Conservation (phyloP, 2,888 invertebrate genomes). For the Pandemis corylana region DNA sequence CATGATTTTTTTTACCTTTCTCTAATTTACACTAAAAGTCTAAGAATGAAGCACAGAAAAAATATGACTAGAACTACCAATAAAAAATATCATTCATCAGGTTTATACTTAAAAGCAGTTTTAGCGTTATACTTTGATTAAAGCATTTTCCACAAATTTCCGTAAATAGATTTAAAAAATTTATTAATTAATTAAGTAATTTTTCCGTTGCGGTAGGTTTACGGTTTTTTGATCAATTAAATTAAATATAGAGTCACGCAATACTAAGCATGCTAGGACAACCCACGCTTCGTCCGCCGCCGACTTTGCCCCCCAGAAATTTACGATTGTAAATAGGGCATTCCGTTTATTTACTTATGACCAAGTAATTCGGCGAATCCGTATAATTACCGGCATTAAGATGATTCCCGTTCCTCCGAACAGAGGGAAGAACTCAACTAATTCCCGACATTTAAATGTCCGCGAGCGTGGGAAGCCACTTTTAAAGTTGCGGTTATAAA, state of each 20-base stretch:
- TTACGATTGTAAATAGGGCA: slow-evolving; percentile 83
- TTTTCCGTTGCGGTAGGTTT: no score
- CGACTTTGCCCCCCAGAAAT: slow-evolving; percentile 56
- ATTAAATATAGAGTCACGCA: neutral
- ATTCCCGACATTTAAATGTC: slow-evolving; percentile 82
- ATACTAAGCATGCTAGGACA: slow-evolving; percentile 28
- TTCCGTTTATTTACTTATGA: slow-evolving; percentile 83
- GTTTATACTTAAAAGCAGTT: no score
- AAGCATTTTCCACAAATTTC: no score
- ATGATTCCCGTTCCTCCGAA: slow-evolving; percentile 77
- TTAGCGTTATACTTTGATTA: no score
- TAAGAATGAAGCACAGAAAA: no score
- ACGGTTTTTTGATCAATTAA: no score
- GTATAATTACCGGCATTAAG: slow-evolving; percentile 85
- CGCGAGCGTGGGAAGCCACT: slow-evolving; percentile 56
- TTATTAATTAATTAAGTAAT: no score
- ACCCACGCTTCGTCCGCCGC: slow-evolving; percentile 11
- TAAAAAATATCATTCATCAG: no score
- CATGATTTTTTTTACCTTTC: no score
- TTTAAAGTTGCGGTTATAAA: slow-evolving; percentile 78
- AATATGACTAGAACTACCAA: no score
- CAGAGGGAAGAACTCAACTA: slow-evolving; percentile 71
- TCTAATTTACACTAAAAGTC: no score
- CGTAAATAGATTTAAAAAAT: no score
- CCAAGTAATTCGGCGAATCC: slow-evolving; percentile 83